Base-by-base conservation (phyloP, 2,797 vertebrate genomes). In the Sebastes cheni region DNA sequence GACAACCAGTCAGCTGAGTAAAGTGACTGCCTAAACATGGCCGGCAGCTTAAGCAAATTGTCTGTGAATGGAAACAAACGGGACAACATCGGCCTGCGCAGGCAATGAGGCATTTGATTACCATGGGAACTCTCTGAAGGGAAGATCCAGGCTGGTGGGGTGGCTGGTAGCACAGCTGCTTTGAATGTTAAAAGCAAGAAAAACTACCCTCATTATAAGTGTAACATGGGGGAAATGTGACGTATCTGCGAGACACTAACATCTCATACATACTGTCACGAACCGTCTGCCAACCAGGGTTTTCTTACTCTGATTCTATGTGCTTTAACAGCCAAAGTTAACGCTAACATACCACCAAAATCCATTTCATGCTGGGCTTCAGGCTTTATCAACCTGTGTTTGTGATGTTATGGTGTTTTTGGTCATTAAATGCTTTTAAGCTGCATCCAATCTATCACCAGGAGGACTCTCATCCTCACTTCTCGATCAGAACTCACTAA, bases 1-100 rank as follows among this genome's bases (percentile, higher is more conserved):
- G 62, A 81, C 32, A 7, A 64, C 50, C 85, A 71, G 68, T 42
- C 79, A 76, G 73, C 59, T 59, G 52, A 70, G 73, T 65, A 12
- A 18, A 75, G 65, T 16, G 55, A 46, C 36, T 2, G 52, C 39
- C 30, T 64, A 6, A 72, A 86, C 64, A 32, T 6, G 12, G 32
- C 56, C 18, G 6, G 55, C 68, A 68, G 74, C 39, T 80, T 29
- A 42, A 65, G 79, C 66, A 72, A 88, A 91, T 85, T 23, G 79
- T 80, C 86, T 22, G 50, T 82, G 79, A 88, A 83, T 16, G 9
- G 42, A 88, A 83, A 77, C 82, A 79, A 75, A 75, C 54, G 80
- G 72, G 72, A 67, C 7, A 50, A 50, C 30, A 36, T 50, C 1
- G 8, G 64, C 61, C 75, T 70, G 29, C 12, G 2, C 58, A 73